Base-by-base conservation (phyloP, 2,113 vertebrate species). In the Maylandia zebra region DNA sequence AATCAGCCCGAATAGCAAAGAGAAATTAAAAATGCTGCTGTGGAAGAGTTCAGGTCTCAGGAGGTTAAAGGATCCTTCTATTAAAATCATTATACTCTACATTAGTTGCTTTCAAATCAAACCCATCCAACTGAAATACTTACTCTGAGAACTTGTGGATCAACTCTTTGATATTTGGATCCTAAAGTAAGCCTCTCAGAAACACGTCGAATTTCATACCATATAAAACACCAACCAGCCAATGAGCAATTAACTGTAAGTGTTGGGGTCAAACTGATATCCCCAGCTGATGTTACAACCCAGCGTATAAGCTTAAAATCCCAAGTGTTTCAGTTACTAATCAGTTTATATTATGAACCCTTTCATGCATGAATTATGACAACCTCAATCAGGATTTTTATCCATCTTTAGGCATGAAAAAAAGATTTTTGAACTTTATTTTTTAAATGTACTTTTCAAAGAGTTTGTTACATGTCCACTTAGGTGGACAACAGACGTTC, bases 41-140 rank as follows among this genome's bases (percentile, higher is more conserved):
- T 53, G 52, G 1, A 53, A 53, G 52, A 53, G 52, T 22, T 53
- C 52, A 0, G n/a, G n/a, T 53, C 52, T 11, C 0, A 53, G 10
- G 52, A 53, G 52, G 52, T 53, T 53, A 71, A 74, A 74, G 8
- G 7, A 71, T 45, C n/a, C 12, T 41, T 56, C 14, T 27, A 9
- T 69, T 57, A 53, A 53, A 41, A 71, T 43, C 12, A 10, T 43
- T 10, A 2, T 2, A 10, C n/a, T 4, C 22, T 0, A 43, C 12
- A 43, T 45, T 38, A 43, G 7, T 0, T 43, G 66, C 38, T 41
- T 69, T 57, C 36, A 41, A 69, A 69, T 69, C n/a, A 41, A 69
- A 41, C 19, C 36, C 34, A 66, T 66, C 32, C 10, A 22, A 41
- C 64, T 69, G 19, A 69, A 41, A 41, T 0, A 13, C n/a, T 69